Base-by-base conservation (phyloP, 2,888 invertebrate species). In the Chironomus tentans region DNA sequence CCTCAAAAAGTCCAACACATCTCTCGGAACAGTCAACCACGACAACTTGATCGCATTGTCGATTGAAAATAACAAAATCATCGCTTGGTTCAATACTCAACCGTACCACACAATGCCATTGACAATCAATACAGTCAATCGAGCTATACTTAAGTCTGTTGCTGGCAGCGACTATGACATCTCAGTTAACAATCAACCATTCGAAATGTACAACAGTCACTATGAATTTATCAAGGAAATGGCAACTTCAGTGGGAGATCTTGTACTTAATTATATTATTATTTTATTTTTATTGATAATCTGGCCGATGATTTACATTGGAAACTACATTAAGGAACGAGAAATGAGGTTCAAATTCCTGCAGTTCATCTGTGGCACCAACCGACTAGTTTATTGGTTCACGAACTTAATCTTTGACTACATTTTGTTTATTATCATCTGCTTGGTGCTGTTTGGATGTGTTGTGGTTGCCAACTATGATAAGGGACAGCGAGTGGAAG, bases 51-150 rank as follows among this genome's bases (percentile, higher is more conserved):
- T 86, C 0, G 90, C 89, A 0, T 88, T 88, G 0, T 86, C 87
- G 0, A 79, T 83, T 3, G 81, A 82, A 0, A 77, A 80, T 13
- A 78, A 80, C 1, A 80, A 82, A 0, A 86, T 88, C 0, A 88
- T 85, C 0, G 91, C 89, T 0, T 90, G 90, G 87, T 91, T 92
- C 82, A 94, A 93, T 80, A 92, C 92, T 81, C 91, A 92, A 80
- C 91, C 92, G 0, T 89, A 88, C 79, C 94, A 94, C 81, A 88
- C 90, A 69, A 88, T 91, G 0, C 90, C 91, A 0, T 85, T 90
- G 0, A 86, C 92, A 0, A 82, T 93, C 4, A 87, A 88, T 68
- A 81, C 89, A 13, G 83, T 90, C 0, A 87, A 92, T 79, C 87
- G 88, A 77, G 88, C 91, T 0, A 81, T 92, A 48, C 85, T 91